These are phyloP conservation scores for Onthophagus sagittarius DNA, from an alignment of 2,888 invertebrate species.

Conservation along the genomic window DNA sequence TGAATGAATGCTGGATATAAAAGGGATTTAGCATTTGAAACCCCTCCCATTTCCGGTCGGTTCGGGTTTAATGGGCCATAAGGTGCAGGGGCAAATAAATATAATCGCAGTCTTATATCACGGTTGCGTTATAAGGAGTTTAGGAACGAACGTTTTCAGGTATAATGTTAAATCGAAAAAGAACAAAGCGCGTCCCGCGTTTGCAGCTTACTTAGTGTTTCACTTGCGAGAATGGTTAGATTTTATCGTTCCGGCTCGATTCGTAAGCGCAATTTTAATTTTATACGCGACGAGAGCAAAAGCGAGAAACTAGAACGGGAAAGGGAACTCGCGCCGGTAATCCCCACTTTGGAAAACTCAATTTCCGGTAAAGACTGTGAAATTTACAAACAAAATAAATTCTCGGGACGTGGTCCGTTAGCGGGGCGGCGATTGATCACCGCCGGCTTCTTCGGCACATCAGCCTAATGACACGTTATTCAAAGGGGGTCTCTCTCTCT, in stretches of 20 bases:
- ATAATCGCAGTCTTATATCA: not conserved
- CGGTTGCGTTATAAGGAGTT: not conserved
- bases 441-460: not conserved
- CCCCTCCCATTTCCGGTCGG: not conserved
- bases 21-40: not conserved
- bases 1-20: not conserved
- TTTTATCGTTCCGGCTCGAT: not conserved
- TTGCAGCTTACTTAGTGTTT: not conserved
- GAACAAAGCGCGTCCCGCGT: not conserved
- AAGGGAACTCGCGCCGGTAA: not conserved
- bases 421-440: not conserved
- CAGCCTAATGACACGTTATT: conserved; percentile 30
- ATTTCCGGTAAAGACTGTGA: not conserved
- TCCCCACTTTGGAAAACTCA: not conserved
- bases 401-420: not conserved
- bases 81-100: not conserved
- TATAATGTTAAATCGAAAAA: not conserved
- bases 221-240: not conserved
- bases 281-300: not conserved
- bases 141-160: not conserved
- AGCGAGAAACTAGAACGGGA: not conserved
- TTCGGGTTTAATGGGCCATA: not conserved
- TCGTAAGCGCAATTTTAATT: not conserved
- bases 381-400: not conserved
- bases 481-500: conserved; percentile 19